Base-by-base conservation (phyloP, 53 echinoderm and acorn worm genomes). In the Temnopleurus reevesii region DNA sequence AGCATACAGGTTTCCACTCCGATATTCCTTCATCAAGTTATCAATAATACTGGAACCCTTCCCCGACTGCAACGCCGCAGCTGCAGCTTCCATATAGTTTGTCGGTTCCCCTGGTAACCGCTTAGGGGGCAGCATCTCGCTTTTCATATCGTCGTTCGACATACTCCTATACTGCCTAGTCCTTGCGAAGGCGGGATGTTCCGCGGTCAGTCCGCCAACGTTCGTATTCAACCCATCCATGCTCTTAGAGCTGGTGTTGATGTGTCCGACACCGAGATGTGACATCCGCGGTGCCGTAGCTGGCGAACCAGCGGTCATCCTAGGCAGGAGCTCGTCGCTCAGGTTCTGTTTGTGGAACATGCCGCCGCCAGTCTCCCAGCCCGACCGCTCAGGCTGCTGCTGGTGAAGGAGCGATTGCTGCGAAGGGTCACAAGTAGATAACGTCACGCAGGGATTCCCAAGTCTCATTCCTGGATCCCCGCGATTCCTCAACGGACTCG, bases 11-110 rank as follows among this genome's bases (percentile, higher is more conserved):
- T 87, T 87, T 49, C 87, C 87, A 49, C 87, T 87, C 34, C 66
- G 33, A 66, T 87, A 87, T 33, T 87, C 87, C 46, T 87, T 87
- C 87, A 87, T 87, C 46, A 87, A n/a, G 53, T 66, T 87, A 66
- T 87, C 87, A 49, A 87, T 87, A 2, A 87, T 87, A 46, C 87
- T 87, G 19, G 87, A 66, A 33, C 87, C 87, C 17, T 66, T 64
- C 31, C 87, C 87, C 24, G 87, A 19, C 30, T 87, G 41, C 53
- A 87, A 21, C 0, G 66, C 87, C 27, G 87, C 87, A 10, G 87
- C 87, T 27, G 87, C 87, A 1, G 87, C 87, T 53, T 87, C 87
- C 87, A 87, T 87, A 51, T 87, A 87, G 23, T 87, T 87, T 10
- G 65, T 87, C 2, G 87, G 87, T 49, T 87, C 87, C 4, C 87